phyloP scores from a whole-genome alignment of 2,888 invertebrate species.

The Polydrusus tereticollis region DNA sequence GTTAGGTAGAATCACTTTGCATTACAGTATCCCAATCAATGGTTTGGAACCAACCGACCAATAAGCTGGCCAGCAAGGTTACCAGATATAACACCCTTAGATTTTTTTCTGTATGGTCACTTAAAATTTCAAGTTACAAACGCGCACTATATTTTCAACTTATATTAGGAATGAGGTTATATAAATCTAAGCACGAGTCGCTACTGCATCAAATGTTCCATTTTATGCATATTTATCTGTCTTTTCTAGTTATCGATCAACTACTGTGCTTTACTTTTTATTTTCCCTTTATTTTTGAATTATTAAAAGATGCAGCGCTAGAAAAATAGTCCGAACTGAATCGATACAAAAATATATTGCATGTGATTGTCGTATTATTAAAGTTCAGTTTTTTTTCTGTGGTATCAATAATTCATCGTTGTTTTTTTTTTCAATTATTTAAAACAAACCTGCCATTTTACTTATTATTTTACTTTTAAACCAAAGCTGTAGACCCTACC shows the following conservation, averaged over 20 bases:
- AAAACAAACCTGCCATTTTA: slow-evolving; percentile 28
- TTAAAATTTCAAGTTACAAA: no score
- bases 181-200: not conserved
- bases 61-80: no score
- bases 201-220: not conserved
- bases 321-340: slow-evolving; percentile 18
- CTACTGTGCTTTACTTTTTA: slow-evolving; percentile 18
- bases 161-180: no score
- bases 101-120: no score
- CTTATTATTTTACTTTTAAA: slow-evolving; percentile 43
- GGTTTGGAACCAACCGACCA: no score
- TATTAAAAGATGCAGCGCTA: slow-evolving; percentile 23
- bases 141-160: no score
- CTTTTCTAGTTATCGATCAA: not conserved
- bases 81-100: no score
- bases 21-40: no score
- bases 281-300: slow-evolving; percentile 10
- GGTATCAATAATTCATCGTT: slow-evolving; percentile 37
- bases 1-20: no score
- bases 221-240: not conserved
- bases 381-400: slow-evolving; percentile 23
- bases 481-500: slow-evolving; percentile 21
- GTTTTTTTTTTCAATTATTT: slow-evolving; percentile 39
- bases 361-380: slow-evolving; percentile 39
- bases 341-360: slow-evolving; percentile 33